A percentile compares a stretch with the other conserved stretches of the same genome.
Conservation (phyloP, 1,140 invertebrate genomes). For the Ceratosolen solmsi region DNA sequence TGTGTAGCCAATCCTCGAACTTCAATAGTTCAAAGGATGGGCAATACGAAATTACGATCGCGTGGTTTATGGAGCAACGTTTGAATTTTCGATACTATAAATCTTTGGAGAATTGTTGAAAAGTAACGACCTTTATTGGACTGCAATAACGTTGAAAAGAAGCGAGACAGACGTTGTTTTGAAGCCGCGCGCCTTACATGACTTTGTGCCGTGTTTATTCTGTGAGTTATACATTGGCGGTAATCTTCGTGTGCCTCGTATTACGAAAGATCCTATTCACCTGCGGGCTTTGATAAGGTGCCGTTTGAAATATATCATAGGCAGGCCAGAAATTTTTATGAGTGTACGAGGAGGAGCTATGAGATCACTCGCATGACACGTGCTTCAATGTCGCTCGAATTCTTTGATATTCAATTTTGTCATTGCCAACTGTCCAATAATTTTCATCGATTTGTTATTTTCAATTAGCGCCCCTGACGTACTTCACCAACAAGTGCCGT, state of each 20-base stretch:
- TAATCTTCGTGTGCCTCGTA: background rate
- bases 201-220: background rate
- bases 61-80: background rate
- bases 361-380: no score
- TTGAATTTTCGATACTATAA: conserved; percentile 31
- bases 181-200: conserved; percentile 7
- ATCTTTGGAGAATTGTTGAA: background rate
- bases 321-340: background rate
- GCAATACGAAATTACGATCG: conserved; percentile 1
- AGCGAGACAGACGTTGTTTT: background rate
- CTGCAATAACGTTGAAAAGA: conserved; percentile 2
- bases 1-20: no score
- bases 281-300: conserved; percentile 26
- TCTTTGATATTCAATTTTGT: no score
- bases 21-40: no score
- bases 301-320: background rate
- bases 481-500: no score
- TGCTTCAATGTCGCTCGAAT: no score
- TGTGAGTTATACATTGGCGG: background rate
- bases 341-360: background rate
- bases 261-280: conserved; percentile 26
- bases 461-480: no score
- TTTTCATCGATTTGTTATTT: no score
- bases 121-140: conserved; percentile 14
- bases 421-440: no score